These are phyloP conservation scores for Halesus radiatus DNA, from an alignment of 1,140 invertebrate genomes.

Conservation along the genomic window DNA sequence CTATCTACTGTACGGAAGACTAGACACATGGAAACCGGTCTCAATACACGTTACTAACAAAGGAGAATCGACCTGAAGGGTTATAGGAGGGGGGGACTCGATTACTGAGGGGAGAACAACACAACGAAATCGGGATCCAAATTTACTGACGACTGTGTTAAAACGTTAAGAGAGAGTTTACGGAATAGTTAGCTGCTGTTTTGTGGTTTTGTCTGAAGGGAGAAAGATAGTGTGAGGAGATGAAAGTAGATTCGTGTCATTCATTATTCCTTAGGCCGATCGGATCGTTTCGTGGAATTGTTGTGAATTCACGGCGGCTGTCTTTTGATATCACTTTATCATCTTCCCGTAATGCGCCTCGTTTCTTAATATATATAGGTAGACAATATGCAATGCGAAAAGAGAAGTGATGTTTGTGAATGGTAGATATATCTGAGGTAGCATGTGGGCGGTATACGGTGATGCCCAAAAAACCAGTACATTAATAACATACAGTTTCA, in stretches of 20 bases:
- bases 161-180: too few species aligned
- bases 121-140: not conserved
- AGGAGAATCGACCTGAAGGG: conserved; percentile 20
- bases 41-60: not conserved
- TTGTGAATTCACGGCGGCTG: not conserved
- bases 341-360: not conserved
- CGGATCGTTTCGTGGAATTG: not conserved
- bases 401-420: too few species aligned
- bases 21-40: not conserved
- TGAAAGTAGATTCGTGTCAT: conserved; percentile 2
- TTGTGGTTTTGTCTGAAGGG: not conserved
- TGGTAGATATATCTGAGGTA: too few species aligned
- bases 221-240: not conserved
- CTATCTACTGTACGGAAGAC: too few species aligned
- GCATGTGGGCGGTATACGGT: too few species aligned
- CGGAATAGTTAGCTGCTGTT: not conserved
- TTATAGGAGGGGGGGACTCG: conserved; percentile 12
- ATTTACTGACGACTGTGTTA: not conserved
- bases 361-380: not conserved
- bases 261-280: not conserved
- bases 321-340: conserved; percentile 5
- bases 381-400: not conserved
- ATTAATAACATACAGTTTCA: too few species aligned
- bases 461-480: too few species aligned
- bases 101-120: conserved; percentile 13